Evolutionary conservation across 2,888 invertebrate genomes (phyloP).

Genomic region (Erannis defoliaria): DNA sequence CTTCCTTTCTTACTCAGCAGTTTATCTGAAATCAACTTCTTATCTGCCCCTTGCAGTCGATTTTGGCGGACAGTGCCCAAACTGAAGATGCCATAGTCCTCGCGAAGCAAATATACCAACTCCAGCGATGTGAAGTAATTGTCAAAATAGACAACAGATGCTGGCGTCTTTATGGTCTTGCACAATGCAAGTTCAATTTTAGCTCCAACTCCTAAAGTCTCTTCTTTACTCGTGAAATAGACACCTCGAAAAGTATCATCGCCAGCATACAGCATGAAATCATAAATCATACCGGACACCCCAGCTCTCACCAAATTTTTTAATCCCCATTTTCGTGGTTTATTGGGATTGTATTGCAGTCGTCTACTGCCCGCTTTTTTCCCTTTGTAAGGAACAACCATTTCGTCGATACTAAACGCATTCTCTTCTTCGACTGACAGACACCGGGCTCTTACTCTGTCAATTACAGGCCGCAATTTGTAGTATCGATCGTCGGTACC

Average conservation of each 20-base stretch:
- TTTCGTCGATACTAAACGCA: constrained; percentile 12
- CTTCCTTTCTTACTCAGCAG: constrained; percentile 10
- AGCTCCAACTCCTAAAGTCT: constrained; percentile 11
- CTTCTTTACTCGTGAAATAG: constrained; percentile 14
- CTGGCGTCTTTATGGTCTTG: constrained; percentile 10
- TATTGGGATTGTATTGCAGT: constrained; percentile 12
- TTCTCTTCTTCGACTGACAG: no score
- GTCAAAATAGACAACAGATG: constrained; percentile 22
- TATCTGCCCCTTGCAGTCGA: constrained; percentile 9
- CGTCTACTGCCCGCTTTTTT: constrained; percentile 17
- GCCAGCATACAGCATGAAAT: constrained; percentile 33
- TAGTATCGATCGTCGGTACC: no score
- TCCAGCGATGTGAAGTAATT: constrained; percentile 25
- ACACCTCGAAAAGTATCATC: constrained; percentile 24
- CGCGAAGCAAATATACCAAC: background rate
- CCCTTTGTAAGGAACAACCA: constrained; percentile 25
- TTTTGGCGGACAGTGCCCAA: constrained; percentile 16
- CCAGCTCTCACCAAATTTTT: constrained; percentile 33
- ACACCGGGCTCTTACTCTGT: no score
- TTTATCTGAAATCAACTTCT: constrained; percentile 6
- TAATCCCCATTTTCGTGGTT: constrained; percentile 36
- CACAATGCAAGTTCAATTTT: constrained; percentile 22
- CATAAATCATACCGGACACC: constrained; percentile 34
- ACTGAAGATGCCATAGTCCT: constrained; percentile 17
- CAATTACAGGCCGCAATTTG: no score